Conservation (phyloP, 1,140 invertebrate species). For the Eriocheir sinensis region DNA sequence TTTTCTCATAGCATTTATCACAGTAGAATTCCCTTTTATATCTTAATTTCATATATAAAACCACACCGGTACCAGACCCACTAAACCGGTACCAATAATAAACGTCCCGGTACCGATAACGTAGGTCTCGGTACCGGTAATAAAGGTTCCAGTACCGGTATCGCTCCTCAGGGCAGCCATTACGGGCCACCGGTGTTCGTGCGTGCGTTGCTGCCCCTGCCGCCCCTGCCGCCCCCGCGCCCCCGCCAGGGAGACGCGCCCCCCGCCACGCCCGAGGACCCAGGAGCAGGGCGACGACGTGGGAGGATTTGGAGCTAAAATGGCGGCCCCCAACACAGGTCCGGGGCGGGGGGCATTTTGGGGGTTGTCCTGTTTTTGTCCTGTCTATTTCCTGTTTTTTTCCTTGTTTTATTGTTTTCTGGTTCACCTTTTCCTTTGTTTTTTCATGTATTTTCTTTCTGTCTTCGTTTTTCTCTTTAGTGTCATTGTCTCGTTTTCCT, state of each 20-base stretch:
- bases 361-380: not conserved
- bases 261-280: not conserved
- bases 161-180: not conserved
- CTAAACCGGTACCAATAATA: too few species aligned
- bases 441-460: not conserved
- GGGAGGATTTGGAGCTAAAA: slow-evolving; percentile 51
- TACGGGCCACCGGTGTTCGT: not conserved
- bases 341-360: not conserved
- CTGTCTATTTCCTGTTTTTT: too few species aligned
- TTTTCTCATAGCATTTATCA: too few species aligned
- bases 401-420: not conserved
- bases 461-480: too few species aligned
- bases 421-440: too few species aligned
- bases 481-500: too few species aligned
- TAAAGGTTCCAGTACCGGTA: too few species aligned
- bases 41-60: too few species aligned
- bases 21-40: too few species aligned
- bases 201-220: not conserved
- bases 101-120: too few species aligned
- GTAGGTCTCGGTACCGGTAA: too few species aligned
- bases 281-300: slow-evolving; percentile 30
- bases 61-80: too few species aligned
- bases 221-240: not conserved
- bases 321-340: slow-evolving; percentile 70
- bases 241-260: not conserved